Evolutionary conservation across 2,797 vertebrate genomes (phyloP), one percentile per base, ranked within the genome.

Genomic region (Rhynchonycteris naso): DNA sequence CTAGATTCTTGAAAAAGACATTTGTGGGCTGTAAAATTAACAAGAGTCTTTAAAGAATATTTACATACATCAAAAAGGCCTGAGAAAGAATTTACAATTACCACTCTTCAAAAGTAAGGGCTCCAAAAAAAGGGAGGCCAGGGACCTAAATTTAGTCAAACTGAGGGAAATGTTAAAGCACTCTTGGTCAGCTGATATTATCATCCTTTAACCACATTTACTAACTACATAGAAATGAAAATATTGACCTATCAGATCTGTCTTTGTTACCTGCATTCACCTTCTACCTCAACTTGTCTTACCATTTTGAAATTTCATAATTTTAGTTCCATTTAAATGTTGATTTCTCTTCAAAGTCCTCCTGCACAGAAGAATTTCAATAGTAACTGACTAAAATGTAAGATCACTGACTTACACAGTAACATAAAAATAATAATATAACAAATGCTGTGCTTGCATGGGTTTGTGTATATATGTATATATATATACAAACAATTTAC

Each of bases 321-420:
- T 66, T 93, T 75, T 65, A 61, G 7, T 58, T 88, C 56, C 56
- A 90, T 54, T 94, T 21, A 78, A 52, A 63, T 81, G 12, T 38
- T 90, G 19, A 88, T 65, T 95, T 52, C 9, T 74, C 22, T 74
- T 82, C 71, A 61, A 86, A 87, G 54, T 87, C 26, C 16, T 91
- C 38, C 52, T 72, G 18, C 47, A 66, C 33, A 63, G 19, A 93
- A 38, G 66, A 63, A 14, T 89, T 89, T 59, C 8, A 79, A 76
- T 11, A 65, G 35, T 14, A 93, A 69, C 75, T 24, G 91, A 59
- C 3, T 22, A 50, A 89, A 86, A 63, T 88, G 35, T 63, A 54
- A 76, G 28, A 86, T 35, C 33, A 84, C 1, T 7, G 10, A 63
- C 9, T 69, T 83, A 84, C 0, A 78, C 7, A 65, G 4, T 56